phyloP scores from a whole-genome alignment of 2,797 vertebrate species.

The Gymnopithys bicolor region DNA sequence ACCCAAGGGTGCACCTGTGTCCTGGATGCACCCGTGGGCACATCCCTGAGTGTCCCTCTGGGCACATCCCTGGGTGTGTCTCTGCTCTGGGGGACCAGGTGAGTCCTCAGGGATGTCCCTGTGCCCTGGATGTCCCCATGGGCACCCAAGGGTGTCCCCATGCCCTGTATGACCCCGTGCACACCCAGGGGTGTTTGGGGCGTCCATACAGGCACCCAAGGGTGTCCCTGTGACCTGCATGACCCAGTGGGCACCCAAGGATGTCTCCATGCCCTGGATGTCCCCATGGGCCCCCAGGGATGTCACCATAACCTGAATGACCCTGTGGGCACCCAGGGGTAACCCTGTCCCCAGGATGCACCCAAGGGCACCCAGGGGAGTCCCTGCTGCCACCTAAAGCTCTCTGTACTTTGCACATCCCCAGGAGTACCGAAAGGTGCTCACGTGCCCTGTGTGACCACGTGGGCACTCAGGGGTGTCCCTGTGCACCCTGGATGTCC shows the following conservation, averaged over 20 bases:
- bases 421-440: neutral
- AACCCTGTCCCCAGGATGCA: too few relatives aligned
- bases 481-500: too few relatives aligned
- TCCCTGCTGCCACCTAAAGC: neutral
- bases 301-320: neutral
- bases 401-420: too few relatives aligned
- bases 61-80: too few relatives aligned
- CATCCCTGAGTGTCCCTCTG: too few relatives aligned
- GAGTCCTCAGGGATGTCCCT: neutral
- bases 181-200: neutral
- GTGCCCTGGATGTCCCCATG: neutral
- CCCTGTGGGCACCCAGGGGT: neutral
- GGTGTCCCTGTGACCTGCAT: too few relatives aligned
- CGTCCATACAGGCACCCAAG: neutral
- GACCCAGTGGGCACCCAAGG: accelerated
- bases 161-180: too few relatives aligned
- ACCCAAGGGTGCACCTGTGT: neutral
- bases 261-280: too few relatives aligned
- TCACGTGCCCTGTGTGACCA: too few relatives aligned
- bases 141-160: neutral
- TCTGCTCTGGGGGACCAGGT: too few relatives aligned
- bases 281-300: accelerated
- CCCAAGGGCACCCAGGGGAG: neutral
- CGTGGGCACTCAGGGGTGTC: neutral
- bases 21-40: too few relatives aligned